These are phyloP conservation scores for Muscicapa striata DNA, from an alignment of 2,797 vertebrate species.

Conservation along the genomic window DNA sequence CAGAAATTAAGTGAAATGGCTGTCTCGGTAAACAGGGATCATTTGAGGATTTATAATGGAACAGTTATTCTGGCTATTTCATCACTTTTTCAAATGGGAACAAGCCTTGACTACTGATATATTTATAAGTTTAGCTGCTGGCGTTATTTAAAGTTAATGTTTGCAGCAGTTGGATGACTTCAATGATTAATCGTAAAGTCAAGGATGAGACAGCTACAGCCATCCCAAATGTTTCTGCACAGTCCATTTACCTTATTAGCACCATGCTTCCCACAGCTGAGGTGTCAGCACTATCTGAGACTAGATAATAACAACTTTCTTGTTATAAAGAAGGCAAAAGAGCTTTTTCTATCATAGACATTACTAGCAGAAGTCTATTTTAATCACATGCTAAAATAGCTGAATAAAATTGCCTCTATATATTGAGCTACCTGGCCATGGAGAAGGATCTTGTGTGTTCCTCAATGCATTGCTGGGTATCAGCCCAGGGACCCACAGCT, in stretches of 20 bases:
- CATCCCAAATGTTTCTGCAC: neutral
- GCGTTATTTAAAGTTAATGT: conserved; percentile 27
- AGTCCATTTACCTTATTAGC: neutral
- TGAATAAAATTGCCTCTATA: neutral
- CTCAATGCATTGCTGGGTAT: accelerated
- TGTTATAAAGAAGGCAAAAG: neutral
- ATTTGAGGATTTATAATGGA: neutral
- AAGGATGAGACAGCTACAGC: neutral
- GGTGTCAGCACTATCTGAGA: neutral
- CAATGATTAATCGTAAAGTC: neutral
- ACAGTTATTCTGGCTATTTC: neutral
- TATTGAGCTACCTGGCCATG: neutral
- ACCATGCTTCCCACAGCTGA: neutral
- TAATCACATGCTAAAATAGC: neutral
- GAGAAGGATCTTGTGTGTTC: neutral
- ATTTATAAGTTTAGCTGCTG: conserved; percentile 25
- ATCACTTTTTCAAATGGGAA: neutral
- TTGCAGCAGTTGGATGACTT: neutral
- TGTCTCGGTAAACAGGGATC: neutral
- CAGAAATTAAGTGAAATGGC: neutral
- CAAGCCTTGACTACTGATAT: neutral
- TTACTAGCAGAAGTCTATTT: neutral
- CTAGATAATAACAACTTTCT: neutral
- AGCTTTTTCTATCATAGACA: neutral
- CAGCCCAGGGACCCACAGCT: neutral